Conservation (phyloP, 2,888 invertebrate genomes). For the Drosophila diplacantha region DNA sequence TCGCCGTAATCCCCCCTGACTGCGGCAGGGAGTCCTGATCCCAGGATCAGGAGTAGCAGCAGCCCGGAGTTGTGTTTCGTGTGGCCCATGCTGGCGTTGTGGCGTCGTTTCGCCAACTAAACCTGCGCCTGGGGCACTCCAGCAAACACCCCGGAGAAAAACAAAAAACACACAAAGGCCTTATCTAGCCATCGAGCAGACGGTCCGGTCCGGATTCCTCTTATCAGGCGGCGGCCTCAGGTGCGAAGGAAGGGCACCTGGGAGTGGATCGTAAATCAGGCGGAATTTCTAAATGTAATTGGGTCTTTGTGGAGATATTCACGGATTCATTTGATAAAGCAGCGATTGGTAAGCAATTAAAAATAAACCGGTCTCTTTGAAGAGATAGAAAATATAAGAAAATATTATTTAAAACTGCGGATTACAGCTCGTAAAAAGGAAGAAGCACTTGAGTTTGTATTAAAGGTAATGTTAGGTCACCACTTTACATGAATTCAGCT, state of each 20-base stretch:
- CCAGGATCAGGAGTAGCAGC: conserved; percentile 1
- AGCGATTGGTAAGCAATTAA: not conserved
- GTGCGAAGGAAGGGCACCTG: conserved; percentile 8
- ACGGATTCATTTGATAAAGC: not conserved
- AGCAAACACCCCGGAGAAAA: not conserved
- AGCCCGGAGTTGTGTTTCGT: not conserved
- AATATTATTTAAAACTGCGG: not conserved
- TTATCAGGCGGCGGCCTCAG: conserved; percentile 22
- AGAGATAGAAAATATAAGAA: not conserved
- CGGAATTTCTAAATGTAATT: not conserved
- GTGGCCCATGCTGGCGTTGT: conserved; percentile 19
- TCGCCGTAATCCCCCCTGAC: conserved; percentile 38
- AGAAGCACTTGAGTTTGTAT: not conserved
- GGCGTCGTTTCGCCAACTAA: conserved; percentile 22
- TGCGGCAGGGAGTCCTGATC: not conserved
- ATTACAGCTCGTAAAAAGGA: not conserved
- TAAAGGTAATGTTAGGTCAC: not conserved
- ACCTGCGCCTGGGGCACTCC: not conserved
- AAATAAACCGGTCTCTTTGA: not conserved
- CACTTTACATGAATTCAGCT: not conserved
- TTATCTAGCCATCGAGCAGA: conserved; percentile 16
- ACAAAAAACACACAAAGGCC: conserved; percentile 22
- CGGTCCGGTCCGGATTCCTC: conserved; percentile 16
- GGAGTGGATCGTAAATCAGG: conserved; percentile 15
- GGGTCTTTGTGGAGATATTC: not conserved